Conservation (phyloP, 2,888 invertebrate genomes). For the Drosophila nigricruria region DNA sequence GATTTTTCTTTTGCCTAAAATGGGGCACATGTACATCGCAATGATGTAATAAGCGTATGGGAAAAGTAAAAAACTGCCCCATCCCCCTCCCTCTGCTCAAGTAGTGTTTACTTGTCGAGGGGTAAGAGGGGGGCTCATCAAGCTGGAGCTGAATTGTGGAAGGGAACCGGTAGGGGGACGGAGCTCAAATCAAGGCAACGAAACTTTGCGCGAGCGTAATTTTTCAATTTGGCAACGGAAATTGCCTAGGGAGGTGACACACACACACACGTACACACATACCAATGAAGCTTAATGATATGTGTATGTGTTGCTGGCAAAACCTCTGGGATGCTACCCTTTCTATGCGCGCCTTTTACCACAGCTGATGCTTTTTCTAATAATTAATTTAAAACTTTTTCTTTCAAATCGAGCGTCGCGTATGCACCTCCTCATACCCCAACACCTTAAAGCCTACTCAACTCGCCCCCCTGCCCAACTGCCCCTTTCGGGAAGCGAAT, state of each 20-base stretch:
- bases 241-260: conserved; percentile 84
- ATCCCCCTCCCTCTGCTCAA: conserved; percentile 41
- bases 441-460: background rate
- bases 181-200: conserved; percentile 57
- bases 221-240: conserved; percentile 85
- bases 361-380: conserved; percentile 83
- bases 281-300: conserved; percentile 8
- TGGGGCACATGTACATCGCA: conserved; percentile 64
- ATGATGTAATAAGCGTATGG: conserved; percentile 84
- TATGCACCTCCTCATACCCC: conserved; percentile 6
- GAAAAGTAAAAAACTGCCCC: conserved; percentile 58
- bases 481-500: background rate
- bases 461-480: background rate
- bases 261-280: conserved; percentile 28
- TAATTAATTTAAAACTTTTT: conserved; percentile 85
- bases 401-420: conserved; percentile 62
- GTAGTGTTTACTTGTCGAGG: conserved; percentile 48
- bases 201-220: conserved; percentile 82
- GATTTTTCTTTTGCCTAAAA: conserved; percentile 64
- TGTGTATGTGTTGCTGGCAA: conserved; percentile 30
- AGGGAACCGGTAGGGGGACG: background rate
- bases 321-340: conserved; percentile 54
- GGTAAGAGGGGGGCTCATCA: conserved; percentile 8
- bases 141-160: background rate
- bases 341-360: conserved; percentile 49